These are phyloP conservation scores for Trachymyrmex cornetzi DNA, from an alignment of 1,140 invertebrate genomes.

Conservation along the genomic window DNA sequence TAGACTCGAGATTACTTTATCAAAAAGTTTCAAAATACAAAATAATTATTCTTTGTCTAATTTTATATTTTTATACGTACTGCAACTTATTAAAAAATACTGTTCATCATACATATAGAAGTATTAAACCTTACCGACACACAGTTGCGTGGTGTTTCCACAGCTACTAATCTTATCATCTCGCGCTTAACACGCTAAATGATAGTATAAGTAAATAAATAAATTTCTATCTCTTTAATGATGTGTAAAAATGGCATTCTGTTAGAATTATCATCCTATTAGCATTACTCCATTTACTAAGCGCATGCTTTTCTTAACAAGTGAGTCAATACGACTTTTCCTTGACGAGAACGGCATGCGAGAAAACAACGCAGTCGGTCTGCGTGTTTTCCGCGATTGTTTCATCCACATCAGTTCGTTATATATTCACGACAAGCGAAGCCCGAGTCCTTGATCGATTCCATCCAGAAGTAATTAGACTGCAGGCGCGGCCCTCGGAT, in stretches of 20 bases:
- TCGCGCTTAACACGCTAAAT: not conserved
- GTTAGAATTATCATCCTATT: slow-evolving; percentile 37
- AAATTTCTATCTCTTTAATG: slow-evolving; percentile 18
- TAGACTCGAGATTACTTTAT: not conserved
- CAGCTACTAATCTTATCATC: not conserved
- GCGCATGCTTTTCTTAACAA: slow-evolving; percentile 14
- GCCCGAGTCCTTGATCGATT: slow-evolving; percentile 78
- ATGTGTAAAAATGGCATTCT: not conserved
- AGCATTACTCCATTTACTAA: slow-evolving; percentile 17
- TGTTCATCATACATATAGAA: not conserved
- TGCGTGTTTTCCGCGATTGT: slow-evolving; percentile 23
- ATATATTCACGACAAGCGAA: slow-evolving; percentile 77
- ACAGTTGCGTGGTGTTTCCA: not conserved
- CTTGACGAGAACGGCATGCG: not conserved
- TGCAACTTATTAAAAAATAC: not conserved
- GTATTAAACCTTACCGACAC: not conserved
- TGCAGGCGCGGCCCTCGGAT: slow-evolving; percentile 70
- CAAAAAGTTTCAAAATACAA: not conserved
- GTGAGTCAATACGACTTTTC: slow-evolving; percentile 30
- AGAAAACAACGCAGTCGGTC: slow-evolving; percentile 4
- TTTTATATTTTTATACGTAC: not conserved
- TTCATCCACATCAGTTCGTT: slow-evolving; percentile 35
- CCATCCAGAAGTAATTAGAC: slow-evolving; percentile 78
- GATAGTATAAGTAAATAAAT: slow-evolving; percentile 19
- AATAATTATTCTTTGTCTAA: not conserved